Evolutionary conservation across 2,113 vertebrate species (phyloP).

Genomic region (Andinoacara biseriatus): DNA sequence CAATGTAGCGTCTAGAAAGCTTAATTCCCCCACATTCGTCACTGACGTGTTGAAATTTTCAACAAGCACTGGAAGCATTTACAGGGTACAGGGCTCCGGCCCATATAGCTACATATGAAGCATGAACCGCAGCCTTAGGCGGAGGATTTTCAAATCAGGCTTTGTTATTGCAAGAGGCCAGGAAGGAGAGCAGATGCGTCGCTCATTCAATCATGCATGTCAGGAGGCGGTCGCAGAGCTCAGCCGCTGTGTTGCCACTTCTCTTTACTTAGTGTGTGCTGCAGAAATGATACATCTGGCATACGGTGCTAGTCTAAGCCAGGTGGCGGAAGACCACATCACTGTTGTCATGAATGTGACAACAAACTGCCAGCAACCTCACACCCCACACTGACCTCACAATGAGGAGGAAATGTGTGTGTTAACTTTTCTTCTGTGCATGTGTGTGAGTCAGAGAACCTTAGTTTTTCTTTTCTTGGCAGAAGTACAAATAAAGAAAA

Average conservation of each 20-base stretch:
- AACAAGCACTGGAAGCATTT: slow-evolving; percentile 9
- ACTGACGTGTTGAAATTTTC: slow-evolving; percentile 11
- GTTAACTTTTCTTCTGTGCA: background rate
- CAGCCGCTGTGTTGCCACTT: slow-evolving; percentile 21
- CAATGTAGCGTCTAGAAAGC: background rate
- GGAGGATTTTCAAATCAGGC: slow-evolving; percentile 60
- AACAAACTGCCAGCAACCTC: slow-evolving; percentile 68
- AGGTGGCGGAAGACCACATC: slow-evolving; percentile 64
- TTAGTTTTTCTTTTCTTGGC: background rate
- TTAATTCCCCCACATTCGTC: slow-evolving; percentile 19
- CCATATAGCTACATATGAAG: slow-evolving; percentile 33
- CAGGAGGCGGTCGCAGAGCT: slow-evolving; percentile 32
- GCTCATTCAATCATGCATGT: slow-evolving; percentile 69
- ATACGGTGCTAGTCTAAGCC: slow-evolving; percentile 60
- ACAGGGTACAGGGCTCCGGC: background rate
- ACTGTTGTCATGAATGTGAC: slow-evolving; percentile 65
- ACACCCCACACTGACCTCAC: slow-evolving; percentile 48
- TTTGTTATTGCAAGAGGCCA: slow-evolving; percentile 68
- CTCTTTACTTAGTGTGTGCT: slow-evolving; percentile 11
- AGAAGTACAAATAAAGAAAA: background rate
- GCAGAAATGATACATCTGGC: slow-evolving; percentile 52
- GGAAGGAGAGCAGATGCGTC: slow-evolving; percentile 67
- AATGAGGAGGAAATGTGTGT: slow-evolving; percentile 47
- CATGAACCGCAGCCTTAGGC: slow-evolving; percentile 35
- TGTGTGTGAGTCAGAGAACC: slow-evolving; percentile 1